Base-by-base conservation (phyloP, 2,888 invertebrate genomes). In the Volucella inflata region DNA sequence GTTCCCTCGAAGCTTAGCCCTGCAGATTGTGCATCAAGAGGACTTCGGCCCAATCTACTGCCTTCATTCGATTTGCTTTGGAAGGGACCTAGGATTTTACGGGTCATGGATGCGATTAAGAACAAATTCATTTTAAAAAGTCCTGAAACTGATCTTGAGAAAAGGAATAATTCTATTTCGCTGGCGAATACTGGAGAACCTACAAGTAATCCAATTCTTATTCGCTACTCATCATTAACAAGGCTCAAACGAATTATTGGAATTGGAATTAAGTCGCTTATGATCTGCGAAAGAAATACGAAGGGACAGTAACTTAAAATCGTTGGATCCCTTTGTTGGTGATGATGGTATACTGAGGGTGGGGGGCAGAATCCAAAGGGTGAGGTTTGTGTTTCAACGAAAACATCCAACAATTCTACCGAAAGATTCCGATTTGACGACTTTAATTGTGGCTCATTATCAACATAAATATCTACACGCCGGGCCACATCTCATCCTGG, bases 101-200 rank as follows among this genome's bases (percentile, higher is more conserved):
- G 21, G 21, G 21, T 4, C 2, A 48, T 65, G 17, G 40, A 65
- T 40, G 40, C 51, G 8, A 2, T 65, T 40, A 12, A 65, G 21
- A 65, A 14, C 10, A 64, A 50, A 48, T 50, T 48, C 16, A 48
- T 38, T 50, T 50, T 38, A n/a, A 16, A 48, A 50, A 40, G 21
- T 51, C 65, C 65, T 17, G 40, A 65, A 21, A 51, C 51, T 11
- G 40, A 67, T 53, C 53, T 67, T 67, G 53, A 67, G 30, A 67
- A 67, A 11, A 2, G 53, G 0, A 14, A 53, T 9, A 8, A 0
- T 16, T 16, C 12, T 44, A 40, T 8, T 44, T 21, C n/a, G 40
- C n/a, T 53, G 11, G 21, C 67, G 14, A 10, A 4, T n/a, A 30
- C n/a, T 6, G 30, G 30, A 67, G 4, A 9, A 44, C 42, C 21